A percentile compares a stretch with the other conserved stretches of the same genome.
Conservation (phyloP, 64 coral and sea anemone genomes). For the Stylophora pistillata region DNA sequence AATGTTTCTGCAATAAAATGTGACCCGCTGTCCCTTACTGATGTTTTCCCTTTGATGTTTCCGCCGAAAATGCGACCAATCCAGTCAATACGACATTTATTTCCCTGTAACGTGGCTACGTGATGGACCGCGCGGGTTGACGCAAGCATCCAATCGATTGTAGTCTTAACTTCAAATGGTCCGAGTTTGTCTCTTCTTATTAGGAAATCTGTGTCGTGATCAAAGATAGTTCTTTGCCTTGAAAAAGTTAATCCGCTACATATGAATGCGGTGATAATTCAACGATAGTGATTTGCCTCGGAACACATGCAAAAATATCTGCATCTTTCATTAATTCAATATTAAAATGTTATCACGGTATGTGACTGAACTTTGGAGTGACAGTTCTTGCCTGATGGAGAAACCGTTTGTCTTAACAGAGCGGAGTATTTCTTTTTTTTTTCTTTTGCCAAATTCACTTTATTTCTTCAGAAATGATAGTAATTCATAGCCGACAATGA, state of each 20-base stretch:
- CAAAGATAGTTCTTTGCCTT: not conserved
- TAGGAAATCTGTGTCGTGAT: not conserved
- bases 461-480: not conserved
- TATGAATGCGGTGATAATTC: not conserved
- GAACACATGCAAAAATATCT: not conserved
- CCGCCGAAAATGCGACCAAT: constrained; percentile 34
- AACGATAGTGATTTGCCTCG: not conserved
- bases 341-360: constrained; percentile 19
- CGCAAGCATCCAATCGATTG: not conserved
- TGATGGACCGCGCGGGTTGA: not conserved
- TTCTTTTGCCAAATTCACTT: not conserved
- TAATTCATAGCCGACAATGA: too few species aligned
- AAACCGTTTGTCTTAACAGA: not conserved
- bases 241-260: not conserved
- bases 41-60: constrained; percentile 32
- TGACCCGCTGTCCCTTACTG: constrained; percentile 8
- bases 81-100: constrained; percentile 27
- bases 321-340: not conserved
- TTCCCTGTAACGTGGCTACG: not conserved
- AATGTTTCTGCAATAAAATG: constrained; percentile 27
- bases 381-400: not conserved
- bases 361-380: not conserved
- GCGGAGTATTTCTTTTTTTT: not conserved
- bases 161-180: not conserved
- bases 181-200: not conserved